phyloP scores from a whole-genome alignment of 2,888 invertebrate species.

The Amiota mariae region DNA sequence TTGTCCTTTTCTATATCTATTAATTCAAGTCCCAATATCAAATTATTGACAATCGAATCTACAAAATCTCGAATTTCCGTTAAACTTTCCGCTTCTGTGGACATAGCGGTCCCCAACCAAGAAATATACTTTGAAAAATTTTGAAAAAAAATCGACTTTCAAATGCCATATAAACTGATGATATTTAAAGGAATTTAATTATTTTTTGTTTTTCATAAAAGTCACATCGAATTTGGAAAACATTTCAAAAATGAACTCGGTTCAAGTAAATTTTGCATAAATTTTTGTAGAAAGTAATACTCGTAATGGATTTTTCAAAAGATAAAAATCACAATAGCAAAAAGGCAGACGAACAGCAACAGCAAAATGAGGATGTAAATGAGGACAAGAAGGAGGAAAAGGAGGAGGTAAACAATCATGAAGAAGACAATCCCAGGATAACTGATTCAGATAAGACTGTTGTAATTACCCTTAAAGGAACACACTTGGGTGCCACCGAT shows the following conservation, averaged over 20 bases:
- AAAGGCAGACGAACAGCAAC: constrained; percentile 25
- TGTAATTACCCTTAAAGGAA: constrained; percentile 44
- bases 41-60: not conserved
- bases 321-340: constrained; percentile 26
- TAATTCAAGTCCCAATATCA: not conserved
- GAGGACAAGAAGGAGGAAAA: not conserved
- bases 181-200: not conserved
- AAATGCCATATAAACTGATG: not conserved
- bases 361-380: not conserved
- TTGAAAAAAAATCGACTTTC: not conserved
- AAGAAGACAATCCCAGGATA: not conserved
- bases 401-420: not conserved
- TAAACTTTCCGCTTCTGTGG: not conserved
- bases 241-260: not conserved
- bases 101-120: not conserved
- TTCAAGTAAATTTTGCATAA: not conserved
- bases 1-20: too few species aligned
- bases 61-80: not conserved
- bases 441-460: not conserved
- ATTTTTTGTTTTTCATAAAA: not conserved
- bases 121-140: not conserved
- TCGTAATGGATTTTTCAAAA: constrained; percentile 37
- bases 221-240: not conserved
- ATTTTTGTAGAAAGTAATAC: not conserved
- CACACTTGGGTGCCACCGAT: constrained; percentile 48